phyloP scores from a whole-genome alignment of 2,113 vertebrate species.

The Gorsachius goisagi region DNA sequence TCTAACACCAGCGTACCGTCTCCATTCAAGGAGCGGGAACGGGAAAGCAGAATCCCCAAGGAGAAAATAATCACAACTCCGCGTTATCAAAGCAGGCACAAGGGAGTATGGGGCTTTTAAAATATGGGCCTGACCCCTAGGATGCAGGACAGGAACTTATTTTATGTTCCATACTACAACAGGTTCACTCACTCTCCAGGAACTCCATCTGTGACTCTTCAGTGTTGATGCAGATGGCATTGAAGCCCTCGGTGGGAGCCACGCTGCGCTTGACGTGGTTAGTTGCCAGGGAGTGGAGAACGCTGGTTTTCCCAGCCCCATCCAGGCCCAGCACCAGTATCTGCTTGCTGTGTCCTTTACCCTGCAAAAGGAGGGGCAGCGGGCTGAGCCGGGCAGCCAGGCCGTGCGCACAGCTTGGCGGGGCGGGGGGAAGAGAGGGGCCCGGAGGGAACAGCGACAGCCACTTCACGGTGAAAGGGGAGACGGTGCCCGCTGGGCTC shows the following conservation, averaged over 20 bases:
- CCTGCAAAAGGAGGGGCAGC: slow-evolving; percentile 62
- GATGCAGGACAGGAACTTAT: not conserved
- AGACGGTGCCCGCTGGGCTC: not conserved
- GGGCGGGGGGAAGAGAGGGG: not conserved
- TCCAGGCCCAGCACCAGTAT: slow-evolving; percentile 91
- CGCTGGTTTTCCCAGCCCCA: slow-evolving; percentile 91
- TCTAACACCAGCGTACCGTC: not conserved
- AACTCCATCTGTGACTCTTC: slow-evolving; percentile 86
- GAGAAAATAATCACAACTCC: not conserved
- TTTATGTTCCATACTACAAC: not conserved
- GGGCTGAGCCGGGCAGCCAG: not conserved
- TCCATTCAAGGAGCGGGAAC: not conserved
- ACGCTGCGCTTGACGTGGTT: slow-evolving; percentile 76
- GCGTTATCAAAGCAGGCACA: accelerated
- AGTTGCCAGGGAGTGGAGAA: slow-evolving; percentile 83
- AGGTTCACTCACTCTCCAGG: slow-evolving; percentile 84
- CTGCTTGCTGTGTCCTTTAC: slow-evolving; percentile 69
- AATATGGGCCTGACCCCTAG: accelerated
- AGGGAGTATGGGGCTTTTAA: not conserved
- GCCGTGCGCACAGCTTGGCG: not conserved
- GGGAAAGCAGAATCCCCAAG: not conserved
- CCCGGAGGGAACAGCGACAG: not conserved
- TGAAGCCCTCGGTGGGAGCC: slow-evolving; percentile 85
- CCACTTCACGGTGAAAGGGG: accelerated
- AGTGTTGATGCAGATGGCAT: slow-evolving; percentile 82